phyloP scores from a whole-genome alignment of 2,113 vertebrate genomes.

The Mesoclemmys tuberculata region DNA sequence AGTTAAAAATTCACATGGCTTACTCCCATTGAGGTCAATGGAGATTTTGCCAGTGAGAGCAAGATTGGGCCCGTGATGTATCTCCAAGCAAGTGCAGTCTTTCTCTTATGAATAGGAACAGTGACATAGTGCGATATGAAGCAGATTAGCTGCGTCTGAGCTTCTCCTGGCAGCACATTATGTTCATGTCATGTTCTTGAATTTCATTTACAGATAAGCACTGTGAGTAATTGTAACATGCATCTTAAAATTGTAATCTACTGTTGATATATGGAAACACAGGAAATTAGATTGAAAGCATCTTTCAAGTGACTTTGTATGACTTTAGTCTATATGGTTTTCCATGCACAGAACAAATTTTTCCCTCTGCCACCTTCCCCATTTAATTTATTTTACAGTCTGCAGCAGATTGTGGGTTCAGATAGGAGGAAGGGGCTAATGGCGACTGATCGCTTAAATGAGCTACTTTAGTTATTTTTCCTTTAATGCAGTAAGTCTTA shows the following conservation, averaged over 20 bases:
- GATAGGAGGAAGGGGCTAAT: not conserved
- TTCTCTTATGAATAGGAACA: slow-evolving; percentile 41
- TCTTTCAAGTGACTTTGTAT: slow-evolving; percentile 70
- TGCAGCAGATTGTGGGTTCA: not conserved
- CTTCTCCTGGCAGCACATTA: slow-evolving; percentile 63
- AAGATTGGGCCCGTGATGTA: not conserved
- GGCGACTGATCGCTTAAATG: not conserved
- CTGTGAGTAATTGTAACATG: slow-evolving; percentile 75
- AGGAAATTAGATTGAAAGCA: slow-evolving; percentile 67
- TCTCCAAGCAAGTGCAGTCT: not conserved
- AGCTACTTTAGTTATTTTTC: not conserved
- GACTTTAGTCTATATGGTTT: not conserved
- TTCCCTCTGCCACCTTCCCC: not conserved
- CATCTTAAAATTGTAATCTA: slow-evolving; percentile 68
- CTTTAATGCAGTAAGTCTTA: not conserved
- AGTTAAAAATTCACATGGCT: not conserved
- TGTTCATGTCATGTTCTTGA: slow-evolving; percentile 71
- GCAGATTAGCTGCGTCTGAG: not conserved
- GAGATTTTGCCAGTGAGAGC: slow-evolving; percentile 29
- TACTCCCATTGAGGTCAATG: not conserved
- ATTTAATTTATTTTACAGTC: not conserved
- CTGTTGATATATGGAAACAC: slow-evolving; percentile 68
- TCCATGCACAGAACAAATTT: not conserved
- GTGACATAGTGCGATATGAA: slow-evolving; percentile 57
- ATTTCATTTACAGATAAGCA: slow-evolving; percentile 79